Percentiles rank a stretch among this genome's conserved stretches.
Conservation (phyloP, 92 coral and sea anemone genomes). For the Palythoa heliodiscus region DNA sequence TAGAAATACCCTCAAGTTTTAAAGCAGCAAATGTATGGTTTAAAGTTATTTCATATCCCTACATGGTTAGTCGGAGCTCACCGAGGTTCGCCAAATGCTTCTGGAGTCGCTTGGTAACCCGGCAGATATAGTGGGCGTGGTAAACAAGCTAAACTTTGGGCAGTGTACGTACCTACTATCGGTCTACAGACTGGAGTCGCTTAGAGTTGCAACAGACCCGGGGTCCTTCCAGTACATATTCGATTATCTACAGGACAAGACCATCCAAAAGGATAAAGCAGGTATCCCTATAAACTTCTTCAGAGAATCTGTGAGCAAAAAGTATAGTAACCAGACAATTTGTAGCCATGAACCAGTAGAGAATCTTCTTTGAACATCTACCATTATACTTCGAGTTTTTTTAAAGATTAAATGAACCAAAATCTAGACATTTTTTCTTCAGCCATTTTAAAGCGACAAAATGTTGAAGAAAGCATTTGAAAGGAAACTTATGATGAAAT, state of each 20-base stretch:
- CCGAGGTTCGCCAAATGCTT: slow-evolving; percentile 79
- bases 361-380: no score
- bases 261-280: slow-evolving; percentile 98
- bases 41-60: neutral
- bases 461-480: no score
- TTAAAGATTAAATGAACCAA: no score
- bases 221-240: slow-evolving; percentile 91
- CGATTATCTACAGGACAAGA: slow-evolving; percentile 89
- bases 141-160: slow-evolving; percentile 90
- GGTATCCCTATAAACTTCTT: slow-evolving; percentile 49
- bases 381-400: no score
- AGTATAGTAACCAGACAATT: neutral
- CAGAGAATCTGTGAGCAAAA: neutral
- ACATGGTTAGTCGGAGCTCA: slow-evolving; percentile 78
- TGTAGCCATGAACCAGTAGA: neutral
- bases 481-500: no score
- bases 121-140: slow-evolving; percentile 78
- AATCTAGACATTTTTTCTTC: no score
- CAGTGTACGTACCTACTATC: slow-evolving; percentile 95
- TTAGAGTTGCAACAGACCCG: slow-evolving; percentile 89
- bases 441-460: no score
- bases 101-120: slow-evolving; percentile 84
- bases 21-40: neutral
- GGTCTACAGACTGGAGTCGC: slow-evolving; percentile 91
- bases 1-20: neutral